These are phyloP conservation scores for Rhorus exstirpatorius DNA, from an alignment of 2,888 invertebrate species.

Conservation along the genomic window DNA sequence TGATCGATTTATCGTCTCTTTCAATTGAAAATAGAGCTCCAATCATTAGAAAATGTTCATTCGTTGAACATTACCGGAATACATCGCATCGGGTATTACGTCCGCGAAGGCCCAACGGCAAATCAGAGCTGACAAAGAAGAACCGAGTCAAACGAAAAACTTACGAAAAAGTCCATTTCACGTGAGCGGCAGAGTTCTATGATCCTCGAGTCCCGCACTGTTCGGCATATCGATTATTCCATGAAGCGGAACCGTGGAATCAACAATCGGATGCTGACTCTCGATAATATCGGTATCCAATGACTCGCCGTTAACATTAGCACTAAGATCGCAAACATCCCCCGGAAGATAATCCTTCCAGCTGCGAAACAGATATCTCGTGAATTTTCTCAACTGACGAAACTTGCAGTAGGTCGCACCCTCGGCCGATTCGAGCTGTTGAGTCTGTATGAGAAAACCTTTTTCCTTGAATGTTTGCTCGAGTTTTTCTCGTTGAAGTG, in stretches of 20 bases:
- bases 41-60: no score
- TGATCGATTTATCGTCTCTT: no score
- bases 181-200: slow-evolving; percentile 79
- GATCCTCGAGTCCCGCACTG: slow-evolving; percentile 76
- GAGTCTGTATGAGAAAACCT: slow-evolving; percentile 96
- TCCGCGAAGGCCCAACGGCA: no score
- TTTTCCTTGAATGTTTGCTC: slow-evolving; percentile 97
- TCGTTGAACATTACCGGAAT: no score
- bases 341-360: slow-evolving; percentile 97
- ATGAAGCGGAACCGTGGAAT: slow-evolving; percentile 71
- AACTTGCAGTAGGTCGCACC: slow-evolving; percentile 98
- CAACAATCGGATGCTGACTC: slow-evolving; percentile 55
- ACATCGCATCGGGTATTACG: no score
- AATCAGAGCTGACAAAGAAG: background rate
- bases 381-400: slow-evolving; percentile 95
- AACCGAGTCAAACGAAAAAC: background rate
- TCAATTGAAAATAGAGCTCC: no score
- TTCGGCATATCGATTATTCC: slow-evolving; percentile 69
- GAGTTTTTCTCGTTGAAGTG: slow-evolving; percentile 94
- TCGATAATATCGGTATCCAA: slow-evolving; percentile 78
- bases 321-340: slow-evolving; percentile 87
- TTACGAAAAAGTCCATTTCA: slow-evolving; percentile 64
- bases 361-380: slow-evolving; percentile 95
- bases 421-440: slow-evolving; percentile 96
- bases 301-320: slow-evolving; percentile 73